These are phyloP conservation scores for Eupristina koningsbergeri DNA, from an alignment of 1,140 invertebrate species.

Conservation along the genomic window DNA sequence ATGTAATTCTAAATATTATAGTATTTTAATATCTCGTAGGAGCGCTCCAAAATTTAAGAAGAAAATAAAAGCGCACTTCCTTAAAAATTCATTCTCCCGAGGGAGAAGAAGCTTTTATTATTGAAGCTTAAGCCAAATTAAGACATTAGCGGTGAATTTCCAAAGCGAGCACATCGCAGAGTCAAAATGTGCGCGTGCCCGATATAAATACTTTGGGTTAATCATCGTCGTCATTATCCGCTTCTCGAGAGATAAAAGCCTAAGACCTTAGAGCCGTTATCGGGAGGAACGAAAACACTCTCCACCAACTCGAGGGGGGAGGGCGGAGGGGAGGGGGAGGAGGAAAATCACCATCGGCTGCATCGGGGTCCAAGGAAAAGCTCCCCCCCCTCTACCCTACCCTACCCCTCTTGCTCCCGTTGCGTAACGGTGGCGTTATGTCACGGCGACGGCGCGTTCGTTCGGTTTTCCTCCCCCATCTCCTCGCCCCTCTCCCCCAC, in stretches of 20 bases:
- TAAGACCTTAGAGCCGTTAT: no score
- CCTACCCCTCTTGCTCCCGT: background rate
- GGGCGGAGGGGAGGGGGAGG: no score
- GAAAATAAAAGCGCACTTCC: no score
- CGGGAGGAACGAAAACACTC: no score
- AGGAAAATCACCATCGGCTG: background rate
- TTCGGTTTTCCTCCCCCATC: background rate
- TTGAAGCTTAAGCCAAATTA: background rate
- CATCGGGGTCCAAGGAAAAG: background rate
- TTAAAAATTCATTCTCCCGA: background rate
- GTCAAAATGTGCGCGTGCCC: background rate
- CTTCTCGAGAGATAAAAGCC: background rate
- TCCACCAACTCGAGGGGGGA: background rate
- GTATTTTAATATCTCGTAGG: no score
- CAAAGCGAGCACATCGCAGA: background rate
- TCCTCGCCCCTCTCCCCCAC: background rate
- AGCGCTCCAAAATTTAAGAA: no score
- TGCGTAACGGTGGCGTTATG: constrained; percentile 33
- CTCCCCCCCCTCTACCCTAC: background rate
- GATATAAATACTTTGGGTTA: background rate
- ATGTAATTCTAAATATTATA: no score
- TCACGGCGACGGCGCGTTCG: background rate
- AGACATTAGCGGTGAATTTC: background rate
- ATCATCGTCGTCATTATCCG: background rate
- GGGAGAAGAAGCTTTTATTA: background rate